These are phyloP conservation scores for Drosophila gaucha DNA, from an alignment of 2,888 invertebrate genomes.

Conservation along the genomic window DNA sequence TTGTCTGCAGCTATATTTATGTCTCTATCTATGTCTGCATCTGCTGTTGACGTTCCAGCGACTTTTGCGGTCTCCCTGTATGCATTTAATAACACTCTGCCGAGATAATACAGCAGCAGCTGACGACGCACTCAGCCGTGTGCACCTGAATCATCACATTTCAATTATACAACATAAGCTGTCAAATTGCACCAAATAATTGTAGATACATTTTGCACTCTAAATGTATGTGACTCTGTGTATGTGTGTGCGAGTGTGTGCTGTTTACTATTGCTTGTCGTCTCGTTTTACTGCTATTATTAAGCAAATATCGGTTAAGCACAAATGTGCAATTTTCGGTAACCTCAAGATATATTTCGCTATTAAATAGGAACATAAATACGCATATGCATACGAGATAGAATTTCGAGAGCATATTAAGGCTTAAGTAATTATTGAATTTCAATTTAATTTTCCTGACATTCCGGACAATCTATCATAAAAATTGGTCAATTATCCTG, in stretches of 20 bases:
- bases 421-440: neutral
- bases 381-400: neutral
- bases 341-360: constrained; percentile 4
- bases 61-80: constrained; percentile 50
- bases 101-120: constrained; percentile 29
- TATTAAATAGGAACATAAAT: neutral
- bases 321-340: constrained; percentile 5
- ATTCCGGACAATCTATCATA: no score
- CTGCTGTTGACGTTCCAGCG: constrained; percentile 22
- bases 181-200: constrained; percentile 56
- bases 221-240: neutral
- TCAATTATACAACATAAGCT: constrained; percentile 68
- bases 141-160: constrained; percentile 72
- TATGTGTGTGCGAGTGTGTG: constrained; percentile 5
- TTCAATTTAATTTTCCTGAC: no score
- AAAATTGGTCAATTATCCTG: no score
- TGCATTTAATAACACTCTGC: constrained; percentile 7
- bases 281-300: constrained; percentile 13
- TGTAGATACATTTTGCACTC: constrained; percentile 24
- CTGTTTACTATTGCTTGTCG: no score
- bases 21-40: neutral
- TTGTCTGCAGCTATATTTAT: neutral
- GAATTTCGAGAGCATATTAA: neutral
- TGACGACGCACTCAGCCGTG: constrained; percentile 44
- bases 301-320: constrained; percentile 27